Evolutionary conservation across 2,797 vertebrate genomes (phyloP).

Genomic region (Todus mexicanus): DNA sequence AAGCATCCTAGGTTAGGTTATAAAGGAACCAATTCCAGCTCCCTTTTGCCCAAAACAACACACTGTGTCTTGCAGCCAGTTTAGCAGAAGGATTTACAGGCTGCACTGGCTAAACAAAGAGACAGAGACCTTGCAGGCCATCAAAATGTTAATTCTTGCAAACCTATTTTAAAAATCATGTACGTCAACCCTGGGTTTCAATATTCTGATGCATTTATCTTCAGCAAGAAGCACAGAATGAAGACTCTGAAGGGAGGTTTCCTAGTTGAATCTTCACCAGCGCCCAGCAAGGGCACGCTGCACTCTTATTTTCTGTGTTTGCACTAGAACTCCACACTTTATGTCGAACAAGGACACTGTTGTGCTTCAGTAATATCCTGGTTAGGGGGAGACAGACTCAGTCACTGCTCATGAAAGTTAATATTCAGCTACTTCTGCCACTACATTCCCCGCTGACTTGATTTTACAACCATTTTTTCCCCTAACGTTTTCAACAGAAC

Average conservation of each 20-base stretch:
- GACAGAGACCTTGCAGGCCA: neutral
- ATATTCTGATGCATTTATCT: neutral
- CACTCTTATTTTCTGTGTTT: too few relatives aligned
- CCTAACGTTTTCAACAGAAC: neutral
- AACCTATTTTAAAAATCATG: neutral
- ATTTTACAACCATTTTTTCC: neutral
- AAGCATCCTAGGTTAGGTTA: neutral
- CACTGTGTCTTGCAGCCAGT: accelerated
- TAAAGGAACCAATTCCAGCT: neutral
- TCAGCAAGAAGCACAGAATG: neutral
- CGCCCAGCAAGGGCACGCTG: accelerated
- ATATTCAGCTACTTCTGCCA: neutral
- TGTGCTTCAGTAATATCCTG: neutral
- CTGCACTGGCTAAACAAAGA: neutral
- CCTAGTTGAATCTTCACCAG: neutral
- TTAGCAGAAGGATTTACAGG: neutral
- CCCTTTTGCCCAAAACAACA: neutral
- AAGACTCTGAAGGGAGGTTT: neutral
- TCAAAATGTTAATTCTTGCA: neutral
- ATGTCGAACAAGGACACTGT: too few relatives aligned
- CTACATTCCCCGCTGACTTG: neutral
- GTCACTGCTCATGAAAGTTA: neutral
- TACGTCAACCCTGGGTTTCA: neutral
- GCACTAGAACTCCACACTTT: too few relatives aligned
- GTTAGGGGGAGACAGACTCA: neutral